Base-by-base conservation (phyloP, 1,140 invertebrate species). In the Chymomyza costata region DNA sequence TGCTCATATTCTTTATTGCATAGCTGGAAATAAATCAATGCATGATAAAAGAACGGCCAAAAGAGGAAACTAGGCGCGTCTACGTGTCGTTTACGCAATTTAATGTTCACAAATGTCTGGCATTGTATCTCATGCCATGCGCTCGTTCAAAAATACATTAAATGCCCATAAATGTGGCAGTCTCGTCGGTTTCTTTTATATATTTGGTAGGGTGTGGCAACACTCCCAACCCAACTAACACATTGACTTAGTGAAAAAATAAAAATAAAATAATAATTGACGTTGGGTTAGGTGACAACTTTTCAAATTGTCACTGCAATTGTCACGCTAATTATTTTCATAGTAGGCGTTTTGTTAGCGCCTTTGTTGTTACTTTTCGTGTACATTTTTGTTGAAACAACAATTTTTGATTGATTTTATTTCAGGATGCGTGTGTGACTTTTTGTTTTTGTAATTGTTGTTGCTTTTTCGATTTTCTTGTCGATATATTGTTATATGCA, bases 261-360 rank as follows among this genome's bases (percentile, higher is more conserved):
- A 52, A 58, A 53, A 59, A 35, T 35, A 49, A 45, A 56, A 61
- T 56, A 61, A 61, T 61, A 61, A 49, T 61, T 46, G 58, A 56
- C 58, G 48, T 52, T 55, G 37, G 52, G 52, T 60, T 52, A 65
- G 61, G 62, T 63, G 74, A 56, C 54, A 65, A 62, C 66, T 55
- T 80, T 71, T 67, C 73, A 59, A 71, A 71, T 78, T 78, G 71
- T 66, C 21, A 5, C 21, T 25, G 21, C 3, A 25, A 25, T 25
- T 25, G 21, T 25, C 70, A 74, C 70, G 70, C 71, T 76, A 78
- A 76, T 76, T 78, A 65, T 70, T 64, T 59, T 54, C 52, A 49
- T 65, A 58, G 70, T 62, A 57, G 60, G 51, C 44, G 54, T 49
- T 54, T 54, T 60, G 32, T 55, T 60, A 49, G n/a, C 3, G 21